Base-by-base conservation (phyloP, 2,888 invertebrate species). In the Euplexia lucipara region DNA sequence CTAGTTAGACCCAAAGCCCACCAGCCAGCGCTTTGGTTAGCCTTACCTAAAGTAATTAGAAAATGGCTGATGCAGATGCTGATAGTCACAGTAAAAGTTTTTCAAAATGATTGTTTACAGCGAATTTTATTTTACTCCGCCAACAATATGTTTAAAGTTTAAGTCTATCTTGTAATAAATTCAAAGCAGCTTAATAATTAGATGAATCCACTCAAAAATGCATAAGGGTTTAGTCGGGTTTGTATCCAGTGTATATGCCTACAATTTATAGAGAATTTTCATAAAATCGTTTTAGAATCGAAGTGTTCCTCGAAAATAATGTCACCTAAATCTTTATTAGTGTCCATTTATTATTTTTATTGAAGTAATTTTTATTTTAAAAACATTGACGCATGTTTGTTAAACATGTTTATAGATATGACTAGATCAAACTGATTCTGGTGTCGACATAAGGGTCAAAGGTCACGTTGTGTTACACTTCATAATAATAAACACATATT, bases 181-280 rank as follows among this genome's bases (percentile, higher is more conserved):
- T 65, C 20, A 48, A 68, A 34, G 20, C 32, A n/a, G 12, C 9
- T 69, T 48, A 42, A 42, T 69, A 75, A 48, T 44, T 16, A 20
- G n/a, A 56, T 44, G 20, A 56, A 68, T 53, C n/a, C 20, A 48
- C 57, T 75, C 56, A 20, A 68, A 42, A 48, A 56, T 75, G 42
- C 37, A 47, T 42, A 44, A 53, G 16, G 7, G 12, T n/a, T 6
- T 68, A 48, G 68, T 42, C 12, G 14, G 18, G 42, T 75, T 34
- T 16, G 9, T 39, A 34, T 6, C 8, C 18, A 32, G 9, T 16
- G 16, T 5, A 3, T 26, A 26, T 35, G 37, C 5, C 30, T 9
- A 34, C 22, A 4, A 12, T 9, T 12, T 10, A 20, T 32, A 5
- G 16, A 44, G 8, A 26, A 44, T n/a, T 51, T 45, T 51, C 26